phyloP scores from a whole-genome alignment of 2,113 vertebrate species.

The Calonectris borealis region DNA sequence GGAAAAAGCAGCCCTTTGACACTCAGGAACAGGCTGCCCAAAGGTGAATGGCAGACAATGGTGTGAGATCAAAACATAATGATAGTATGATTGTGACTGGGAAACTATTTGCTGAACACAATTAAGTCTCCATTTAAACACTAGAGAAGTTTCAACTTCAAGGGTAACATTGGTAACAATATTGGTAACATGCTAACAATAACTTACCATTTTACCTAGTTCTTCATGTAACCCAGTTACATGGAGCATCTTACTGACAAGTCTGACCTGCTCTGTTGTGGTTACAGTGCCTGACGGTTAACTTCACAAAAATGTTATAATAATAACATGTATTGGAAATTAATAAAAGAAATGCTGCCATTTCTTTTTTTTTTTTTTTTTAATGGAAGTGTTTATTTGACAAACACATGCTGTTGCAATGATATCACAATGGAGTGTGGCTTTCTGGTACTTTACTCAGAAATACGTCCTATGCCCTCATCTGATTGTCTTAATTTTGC shows the following conservation, averaged over 20 bases:
- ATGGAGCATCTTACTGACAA: background rate
- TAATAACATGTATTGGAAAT: background rate
- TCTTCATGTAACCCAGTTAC: background rate
- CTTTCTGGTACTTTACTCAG: slow-evolving; percentile 30
- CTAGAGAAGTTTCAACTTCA: background rate
- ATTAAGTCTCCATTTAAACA: background rate
- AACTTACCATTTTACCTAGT: background rate
- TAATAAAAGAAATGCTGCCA: background rate
- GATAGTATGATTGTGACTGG: too few species aligned
- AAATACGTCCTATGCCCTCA: slow-evolving; percentile 4
- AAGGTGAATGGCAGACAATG: background rate
- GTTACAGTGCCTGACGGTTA: background rate
- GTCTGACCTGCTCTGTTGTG: background rate
- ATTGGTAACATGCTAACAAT: background rate
- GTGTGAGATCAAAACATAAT: background rate
- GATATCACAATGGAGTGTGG: background rate
- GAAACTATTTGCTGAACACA: background rate
- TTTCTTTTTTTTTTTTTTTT: background rate
- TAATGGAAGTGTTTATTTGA: background rate
- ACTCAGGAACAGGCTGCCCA: background rate
- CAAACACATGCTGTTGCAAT: background rate
- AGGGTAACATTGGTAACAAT: background rate
- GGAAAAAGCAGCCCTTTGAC: background rate
- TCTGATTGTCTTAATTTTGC: slow-evolving; percentile 51
- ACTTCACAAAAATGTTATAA: background rate